Base-by-base conservation (phyloP, 2,888 invertebrate genomes). In the Liodrosophila aerea region DNA sequence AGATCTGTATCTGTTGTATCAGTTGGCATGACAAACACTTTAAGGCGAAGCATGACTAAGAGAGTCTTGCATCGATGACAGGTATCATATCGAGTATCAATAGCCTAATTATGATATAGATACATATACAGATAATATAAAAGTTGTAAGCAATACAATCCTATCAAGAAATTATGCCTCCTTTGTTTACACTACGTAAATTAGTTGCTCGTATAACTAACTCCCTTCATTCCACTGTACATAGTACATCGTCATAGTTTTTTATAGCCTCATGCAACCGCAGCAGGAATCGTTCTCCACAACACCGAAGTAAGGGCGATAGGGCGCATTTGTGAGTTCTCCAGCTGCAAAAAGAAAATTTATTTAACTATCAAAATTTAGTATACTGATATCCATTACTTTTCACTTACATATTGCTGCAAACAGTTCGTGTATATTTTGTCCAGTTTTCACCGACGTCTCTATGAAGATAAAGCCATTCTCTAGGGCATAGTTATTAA, bases 381-480 rank as follows among this genome's bases (percentile, higher is more conserved):
- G 1, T n/a, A 7, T 7, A 12, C 1, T 7, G 8, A 11, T 31
- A 31, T 31, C 8, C 34, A 34, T 12, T 22, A 3, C 4, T 2
- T 22, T 12, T 7, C 1, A 33, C 39, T 22, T 15, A 63, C 67
- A 58, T 0, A 71, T 40, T 30, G 13, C 44, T 0, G 1, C 5
- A 47, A 72, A 67, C 1, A 57, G 3, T 5, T 29, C 16, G 0
- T 18, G 4, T 0, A 70, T 31, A 54, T 66, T 72, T 7, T 5
- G 4, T 0, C 67, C 73, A 1, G 59, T 52, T 29, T 50, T 47
- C 0, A 47, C 68, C 5, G 73, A 71, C 0, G 57, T 73, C 39
- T 64, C 73, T 44, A 64, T 58, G 9, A 60, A 71, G 34, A 71
- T 67, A 11, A 33, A 37, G 12, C 37, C 44, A n/a, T 73, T 13